phyloP scores from a whole-genome alignment of 2,888 invertebrate genomes.

The Salticus scenicus region DNA sequence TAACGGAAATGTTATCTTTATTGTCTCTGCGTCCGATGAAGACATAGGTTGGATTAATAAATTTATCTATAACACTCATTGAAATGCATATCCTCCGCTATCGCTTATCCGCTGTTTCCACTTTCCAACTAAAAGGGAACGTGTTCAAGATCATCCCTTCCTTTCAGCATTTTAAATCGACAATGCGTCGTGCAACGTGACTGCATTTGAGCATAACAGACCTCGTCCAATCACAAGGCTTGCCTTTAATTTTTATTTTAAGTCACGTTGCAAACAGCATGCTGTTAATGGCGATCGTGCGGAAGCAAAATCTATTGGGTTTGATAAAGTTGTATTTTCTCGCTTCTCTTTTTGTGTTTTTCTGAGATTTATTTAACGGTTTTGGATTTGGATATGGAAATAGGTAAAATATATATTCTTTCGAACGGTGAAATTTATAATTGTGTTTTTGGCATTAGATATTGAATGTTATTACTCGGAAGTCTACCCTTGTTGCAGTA shows the following conservation, averaged over 20 bases:
- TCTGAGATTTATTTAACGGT: no score
- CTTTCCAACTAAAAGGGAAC: not conserved
- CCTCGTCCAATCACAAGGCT: constrained; percentile 37
- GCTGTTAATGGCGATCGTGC: constrained; percentile 44
- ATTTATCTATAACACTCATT: not conserved
- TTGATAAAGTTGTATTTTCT: not conserved
- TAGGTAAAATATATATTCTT: no score
- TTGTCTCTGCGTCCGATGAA: no score
- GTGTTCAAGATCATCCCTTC: not conserved
- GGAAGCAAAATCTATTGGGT: constrained; percentile 21
- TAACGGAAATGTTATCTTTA: no score
- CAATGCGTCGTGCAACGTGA: constrained; percentile 56
- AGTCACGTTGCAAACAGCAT: constrained; percentile 70
- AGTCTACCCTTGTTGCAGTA: no score
- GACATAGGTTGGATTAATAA: no score
- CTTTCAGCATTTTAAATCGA: not conserved
- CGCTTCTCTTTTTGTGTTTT: no score
- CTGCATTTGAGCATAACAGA: not conserved
- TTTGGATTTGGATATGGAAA: no score
- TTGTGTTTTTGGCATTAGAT: no score
- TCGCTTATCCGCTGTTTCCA: not conserved
- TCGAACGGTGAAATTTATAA: no score
- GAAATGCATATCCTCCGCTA: not conserved
- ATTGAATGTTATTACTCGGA: no score
- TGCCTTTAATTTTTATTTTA: constrained; percentile 30